Conservation (phyloP, 2,113 vertebrate species). For the Alligator sinensis region DNA sequence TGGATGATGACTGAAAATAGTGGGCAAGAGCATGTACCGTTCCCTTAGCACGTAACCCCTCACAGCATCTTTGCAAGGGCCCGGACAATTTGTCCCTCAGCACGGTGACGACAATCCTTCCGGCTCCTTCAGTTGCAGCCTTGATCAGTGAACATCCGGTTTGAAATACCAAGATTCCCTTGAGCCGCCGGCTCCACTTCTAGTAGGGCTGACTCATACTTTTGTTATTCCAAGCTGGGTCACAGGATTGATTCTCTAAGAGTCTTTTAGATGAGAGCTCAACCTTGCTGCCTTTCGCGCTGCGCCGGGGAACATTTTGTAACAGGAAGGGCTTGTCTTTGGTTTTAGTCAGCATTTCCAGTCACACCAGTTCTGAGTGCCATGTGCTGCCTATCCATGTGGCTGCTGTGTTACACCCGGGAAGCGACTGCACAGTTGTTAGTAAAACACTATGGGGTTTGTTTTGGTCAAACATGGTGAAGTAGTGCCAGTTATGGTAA, state of each 20-base stretch:
- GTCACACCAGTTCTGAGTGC: fast-evolving
- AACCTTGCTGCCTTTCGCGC: background rate
- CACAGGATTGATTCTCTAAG: background rate
- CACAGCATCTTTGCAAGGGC: background rate
- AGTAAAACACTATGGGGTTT: background rate
- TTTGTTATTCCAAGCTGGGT: background rate
- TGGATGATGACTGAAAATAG: slow-evolving; percentile 41
- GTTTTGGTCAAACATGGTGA: background rate
- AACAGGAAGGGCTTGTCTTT: background rate
- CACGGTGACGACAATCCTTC: fast-evolving
- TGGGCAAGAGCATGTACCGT: background rate
- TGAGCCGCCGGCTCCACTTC: fast-evolving
- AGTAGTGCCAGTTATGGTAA: background rate
- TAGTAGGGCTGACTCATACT: background rate
- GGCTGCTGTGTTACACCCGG: fast-evolving
- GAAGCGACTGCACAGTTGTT: fast-evolving
- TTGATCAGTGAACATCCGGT: fast-evolving
- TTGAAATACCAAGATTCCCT: background rate
- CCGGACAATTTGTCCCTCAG: background rate
- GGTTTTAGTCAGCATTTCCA: background rate
- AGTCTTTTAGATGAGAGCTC: background rate
- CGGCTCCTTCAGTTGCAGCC: fast-evolving
- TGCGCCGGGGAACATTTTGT: background rate
- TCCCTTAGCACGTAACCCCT: background rate
- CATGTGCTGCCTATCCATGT: fast-evolving